phyloP scores from a whole-genome alignment of 2,797 vertebrate genomes.

The Acanthis flammea region DNA sequence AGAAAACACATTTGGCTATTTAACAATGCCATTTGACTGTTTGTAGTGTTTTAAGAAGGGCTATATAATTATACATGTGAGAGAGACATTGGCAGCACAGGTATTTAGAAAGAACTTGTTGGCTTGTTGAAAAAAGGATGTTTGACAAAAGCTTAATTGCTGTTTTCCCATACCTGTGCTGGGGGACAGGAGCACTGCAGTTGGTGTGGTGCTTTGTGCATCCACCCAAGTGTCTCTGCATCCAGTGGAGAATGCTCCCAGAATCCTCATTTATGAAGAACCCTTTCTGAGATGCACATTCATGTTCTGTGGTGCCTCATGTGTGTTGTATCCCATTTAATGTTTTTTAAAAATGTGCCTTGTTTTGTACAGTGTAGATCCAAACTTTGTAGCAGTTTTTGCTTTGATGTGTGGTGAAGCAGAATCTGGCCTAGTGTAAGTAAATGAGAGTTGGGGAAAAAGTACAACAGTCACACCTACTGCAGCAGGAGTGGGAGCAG shows the following conservation, averaged over 20 bases:
- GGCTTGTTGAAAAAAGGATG: neutral
- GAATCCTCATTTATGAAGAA: neutral
- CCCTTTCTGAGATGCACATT: neutral
- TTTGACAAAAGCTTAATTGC: slow-evolving; percentile 10
- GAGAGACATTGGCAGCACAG: neutral
- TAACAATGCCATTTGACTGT: neutral
- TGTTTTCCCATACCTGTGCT: neutral
- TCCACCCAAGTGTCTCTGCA: neutral
- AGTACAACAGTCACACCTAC: neutral
- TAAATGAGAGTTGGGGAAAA: neutral
- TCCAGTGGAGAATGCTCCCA: neutral
- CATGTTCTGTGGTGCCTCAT: neutral
- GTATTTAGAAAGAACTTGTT: neutral
- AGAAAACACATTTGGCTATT: neutral
- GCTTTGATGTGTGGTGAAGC: neutral
- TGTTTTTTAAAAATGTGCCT: neutral
- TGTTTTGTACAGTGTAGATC: neutral
- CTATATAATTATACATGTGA: neutral
- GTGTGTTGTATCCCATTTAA: neutral
- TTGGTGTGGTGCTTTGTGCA: neutral
- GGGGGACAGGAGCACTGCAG: neutral
- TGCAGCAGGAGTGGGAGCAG: neutral
- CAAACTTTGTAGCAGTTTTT: neutral
- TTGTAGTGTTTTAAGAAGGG: neutral
- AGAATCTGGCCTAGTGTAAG: neutral